These are phyloP conservation scores for Pyrocoelia pectoralis DNA, from an alignment of 2,888 invertebrate genomes.

Conservation along the genomic window DNA sequence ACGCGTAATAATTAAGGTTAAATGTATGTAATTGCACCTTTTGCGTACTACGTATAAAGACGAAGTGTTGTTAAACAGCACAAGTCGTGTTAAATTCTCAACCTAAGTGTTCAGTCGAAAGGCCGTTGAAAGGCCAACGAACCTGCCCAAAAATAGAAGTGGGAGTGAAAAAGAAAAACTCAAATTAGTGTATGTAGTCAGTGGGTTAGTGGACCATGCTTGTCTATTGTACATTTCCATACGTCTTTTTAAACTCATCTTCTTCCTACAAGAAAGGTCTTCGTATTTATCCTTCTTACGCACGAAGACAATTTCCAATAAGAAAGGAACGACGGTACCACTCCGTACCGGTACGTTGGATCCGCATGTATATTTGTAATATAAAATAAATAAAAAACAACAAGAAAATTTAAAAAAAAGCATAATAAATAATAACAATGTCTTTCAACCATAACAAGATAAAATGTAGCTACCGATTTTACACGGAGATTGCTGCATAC, in stretches of 20 bases:
- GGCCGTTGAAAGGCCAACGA: conserved; percentile 37
- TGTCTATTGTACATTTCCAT: conserved; percentile 43
- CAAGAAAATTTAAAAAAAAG: conserved; percentile 7
- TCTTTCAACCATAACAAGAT: conserved; percentile 14
- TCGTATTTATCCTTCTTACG: conserved; percentile 27
- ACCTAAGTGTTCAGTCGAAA: conserved; percentile 28
- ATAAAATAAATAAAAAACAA: conserved; percentile 13
- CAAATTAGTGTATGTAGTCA: conserved; percentile 43
- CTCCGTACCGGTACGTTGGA: conserved; percentile 24
- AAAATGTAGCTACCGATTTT: conserved; percentile 7
- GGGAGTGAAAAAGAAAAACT: conserved; percentile 43
- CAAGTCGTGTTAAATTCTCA: conserved; percentile 7
- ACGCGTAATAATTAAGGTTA: conserved; percentile 5
- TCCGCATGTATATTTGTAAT: conserved; percentile 14
- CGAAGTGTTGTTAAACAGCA: conserved; percentile 2
- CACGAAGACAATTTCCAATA: conserved; percentile 16
- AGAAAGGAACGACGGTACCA: conserved; percentile 18
- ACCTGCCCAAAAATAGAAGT: conserved; percentile 39
- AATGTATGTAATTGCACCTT: not conserved
- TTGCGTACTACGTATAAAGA: not conserved
- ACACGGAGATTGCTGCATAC: not conserved
- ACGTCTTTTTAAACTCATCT: conserved; percentile 39
- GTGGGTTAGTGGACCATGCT: conserved; percentile 44
- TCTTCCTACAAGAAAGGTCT: conserved; percentile 25
- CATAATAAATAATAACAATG: conserved; percentile 19